A percentile compares a stretch with the other conserved stretches of the same genome.
Evolutionary conservation across 2,888 invertebrate genomes (phyloP).

Genomic region (Exocentrus adspersus): DNA sequence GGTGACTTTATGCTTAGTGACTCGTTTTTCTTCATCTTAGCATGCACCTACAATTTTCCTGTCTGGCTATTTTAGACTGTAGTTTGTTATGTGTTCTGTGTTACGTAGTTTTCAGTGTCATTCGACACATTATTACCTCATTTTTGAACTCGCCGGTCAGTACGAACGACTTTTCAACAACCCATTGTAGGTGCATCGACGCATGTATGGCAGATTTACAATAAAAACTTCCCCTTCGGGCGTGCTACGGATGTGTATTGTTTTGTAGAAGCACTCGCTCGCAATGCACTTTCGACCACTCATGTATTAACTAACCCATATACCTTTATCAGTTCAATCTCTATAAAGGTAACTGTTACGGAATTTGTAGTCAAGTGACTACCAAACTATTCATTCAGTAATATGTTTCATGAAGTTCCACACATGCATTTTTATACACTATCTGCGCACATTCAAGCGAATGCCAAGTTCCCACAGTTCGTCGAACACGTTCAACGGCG

Average conservation of each 20-base stretch:
- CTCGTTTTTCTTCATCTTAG: slow-evolving; percentile 44
- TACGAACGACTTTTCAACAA: slow-evolving; percentile 13
- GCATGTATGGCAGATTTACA: slow-evolving; percentile 36
- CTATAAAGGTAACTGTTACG: too few relatives aligned
- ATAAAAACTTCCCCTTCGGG: slow-evolving; percentile 30
- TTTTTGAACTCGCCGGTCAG: slow-evolving; percentile 17
- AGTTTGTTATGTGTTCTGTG: slow-evolving; percentile 52
- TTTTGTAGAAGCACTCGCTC: slow-evolving; percentile 47
- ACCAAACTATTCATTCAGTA: too few relatives aligned
- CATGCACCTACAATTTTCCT: slow-evolving; percentile 55
- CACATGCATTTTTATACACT: too few relatives aligned
- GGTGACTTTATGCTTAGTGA: slow-evolving; percentile 38
- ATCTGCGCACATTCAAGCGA: too few relatives aligned
- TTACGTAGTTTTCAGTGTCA: slow-evolving; percentile 30
- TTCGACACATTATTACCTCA: slow-evolving; percentile 15
- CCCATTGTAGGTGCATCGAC: slow-evolving; percentile 44
- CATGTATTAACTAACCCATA: not conserved
- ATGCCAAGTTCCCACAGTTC: too few relatives aligned
- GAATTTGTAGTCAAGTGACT: too few relatives aligned
- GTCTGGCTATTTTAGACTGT: slow-evolving; percentile 54
- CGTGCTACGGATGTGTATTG: slow-evolving; percentile 41
- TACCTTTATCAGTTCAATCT: slow-evolving; percentile 32
- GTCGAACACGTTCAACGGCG: too few relatives aligned
- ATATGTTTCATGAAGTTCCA: too few relatives aligned
- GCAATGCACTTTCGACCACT: slow-evolving; percentile 46